Percentiles rank a stretch among this genome's conserved stretches.
Evolutionary conservation across 2,113 vertebrate genomes (phyloP).

Genomic region (Gymnorhina tibicen): DNA sequence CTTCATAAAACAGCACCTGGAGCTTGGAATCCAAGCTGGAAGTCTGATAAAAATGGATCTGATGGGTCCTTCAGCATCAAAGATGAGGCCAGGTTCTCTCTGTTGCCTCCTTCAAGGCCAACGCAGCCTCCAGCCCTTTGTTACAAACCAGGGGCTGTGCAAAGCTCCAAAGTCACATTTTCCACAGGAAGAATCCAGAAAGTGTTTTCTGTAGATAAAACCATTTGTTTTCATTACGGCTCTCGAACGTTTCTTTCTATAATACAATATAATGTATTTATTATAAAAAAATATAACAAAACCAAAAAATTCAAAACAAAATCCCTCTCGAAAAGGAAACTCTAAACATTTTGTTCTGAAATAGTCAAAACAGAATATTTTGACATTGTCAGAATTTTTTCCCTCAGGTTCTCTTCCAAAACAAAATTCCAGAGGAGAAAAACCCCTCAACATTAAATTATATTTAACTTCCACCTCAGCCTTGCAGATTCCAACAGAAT

Average conservation of each 20-base stretch:
- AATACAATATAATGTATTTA: not conserved
- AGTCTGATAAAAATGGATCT: not conserved
- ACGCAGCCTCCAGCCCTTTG: accelerated
- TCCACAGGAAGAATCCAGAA: slow-evolving; percentile 14
- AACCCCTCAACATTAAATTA: not conserved
- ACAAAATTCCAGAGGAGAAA: slow-evolving; percentile 54
- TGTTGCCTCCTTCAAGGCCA: not conserved
- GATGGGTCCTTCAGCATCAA: not conserved
- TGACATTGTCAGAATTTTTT: slow-evolving; percentile 60
- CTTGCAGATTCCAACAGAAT: not conserved
- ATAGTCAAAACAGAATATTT: slow-evolving; percentile 63
- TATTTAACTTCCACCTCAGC: not conserved
- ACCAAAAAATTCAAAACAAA: slow-evolving; percentile 54
- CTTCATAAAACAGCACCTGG: not conserved
- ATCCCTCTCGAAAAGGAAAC: not conserved
- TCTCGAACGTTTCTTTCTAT: not conserved
- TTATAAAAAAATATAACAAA: not conserved
- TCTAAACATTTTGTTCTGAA: slow-evolving; percentile 53
- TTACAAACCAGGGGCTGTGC: not conserved
- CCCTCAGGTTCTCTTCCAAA: slow-evolving; percentile 59
- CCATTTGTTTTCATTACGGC: not conserved
- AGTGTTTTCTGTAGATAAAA: not conserved
- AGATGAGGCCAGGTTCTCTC: not conserved
- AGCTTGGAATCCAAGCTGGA: not conserved
- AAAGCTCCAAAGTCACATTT: not conserved